Evolutionary conservation across 2,888 invertebrate genomes (phyloP).

Genomic region (Clitarchus hookeri): DNA sequence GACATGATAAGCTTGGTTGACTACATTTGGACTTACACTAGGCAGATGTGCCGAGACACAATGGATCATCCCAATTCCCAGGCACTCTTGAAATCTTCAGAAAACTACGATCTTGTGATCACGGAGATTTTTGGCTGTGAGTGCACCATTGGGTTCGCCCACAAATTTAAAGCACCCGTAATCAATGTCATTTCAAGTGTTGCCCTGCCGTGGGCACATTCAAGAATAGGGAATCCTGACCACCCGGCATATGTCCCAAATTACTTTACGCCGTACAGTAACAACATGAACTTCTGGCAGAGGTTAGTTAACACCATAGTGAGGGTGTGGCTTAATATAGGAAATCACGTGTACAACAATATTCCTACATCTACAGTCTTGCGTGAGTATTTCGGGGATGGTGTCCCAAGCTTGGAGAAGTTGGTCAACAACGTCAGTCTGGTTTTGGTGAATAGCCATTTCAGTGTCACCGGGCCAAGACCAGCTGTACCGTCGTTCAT

Average conservation of each 20-base stretch:
- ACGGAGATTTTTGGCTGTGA: conserved; percentile 47
- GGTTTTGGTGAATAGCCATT: conserved; percentile 65
- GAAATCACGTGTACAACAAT: conserved; percentile 32
- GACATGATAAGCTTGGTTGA: not conserved
- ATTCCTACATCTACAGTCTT: conserved; percentile 54
- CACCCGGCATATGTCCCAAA: conserved; percentile 46
- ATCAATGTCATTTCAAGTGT: conserved; percentile 38
- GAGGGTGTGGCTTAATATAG: not conserved
- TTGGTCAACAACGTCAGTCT: conserved; percentile 62
- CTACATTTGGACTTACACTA: conserved; percentile 20
- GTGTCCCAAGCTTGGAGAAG: conserved; percentile 55
- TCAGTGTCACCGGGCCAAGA: conserved; percentile 59
- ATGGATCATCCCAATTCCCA: conserved; percentile 19
- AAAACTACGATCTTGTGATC: conserved; percentile 46
- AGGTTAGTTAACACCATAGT: conserved; percentile 45
- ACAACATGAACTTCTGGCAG: conserved; percentile 47
- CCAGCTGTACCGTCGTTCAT: conserved; percentile 44
- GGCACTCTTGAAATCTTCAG: conserved; percentile 22
- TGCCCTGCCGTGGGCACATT: conserved; percentile 40
- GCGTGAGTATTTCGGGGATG: conserved; percentile 58
- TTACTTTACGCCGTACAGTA: conserved; percentile 44
- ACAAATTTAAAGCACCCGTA: conserved; percentile 43
- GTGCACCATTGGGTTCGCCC: conserved; percentile 46
- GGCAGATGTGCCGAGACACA: not conserved
- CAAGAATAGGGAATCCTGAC: conserved; percentile 43